phyloP scores from a whole-genome alignment of 2,888 invertebrate genomes.

The Diarsia rubi region DNA sequence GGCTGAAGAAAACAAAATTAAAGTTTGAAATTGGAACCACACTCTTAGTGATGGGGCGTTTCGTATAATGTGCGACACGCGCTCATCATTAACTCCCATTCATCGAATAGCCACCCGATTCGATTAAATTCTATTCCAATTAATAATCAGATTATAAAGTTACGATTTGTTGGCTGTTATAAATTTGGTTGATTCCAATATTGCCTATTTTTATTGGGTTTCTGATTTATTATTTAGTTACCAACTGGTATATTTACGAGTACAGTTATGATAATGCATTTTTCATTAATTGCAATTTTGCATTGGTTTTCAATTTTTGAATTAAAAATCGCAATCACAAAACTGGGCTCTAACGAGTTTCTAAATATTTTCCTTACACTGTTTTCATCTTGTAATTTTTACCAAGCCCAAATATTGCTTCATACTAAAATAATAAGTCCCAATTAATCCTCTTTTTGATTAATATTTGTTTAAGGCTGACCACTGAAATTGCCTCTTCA shows the following conservation, averaged over 20 bases:
- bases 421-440: conserved; percentile 32
- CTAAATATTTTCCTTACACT: not conserved
- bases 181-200: conserved; percentile 80
- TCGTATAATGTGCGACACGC: conserved; percentile 69
- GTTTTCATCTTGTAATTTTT: conserved; percentile 10
- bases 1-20: conserved; percentile 18
- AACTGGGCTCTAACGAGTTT: not conserved
- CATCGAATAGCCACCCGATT: conserved; percentile 72
- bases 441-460: conserved; percentile 37
- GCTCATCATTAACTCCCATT: conserved; percentile 81
- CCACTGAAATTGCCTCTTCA: conserved; percentile 44
- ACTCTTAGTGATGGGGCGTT: conserved; percentile 68
- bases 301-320: conserved; percentile 13
- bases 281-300: conserved; percentile 55
- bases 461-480: conserved; percentile 58
- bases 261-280: conserved; percentile 77
- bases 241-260: conserved; percentile 82
- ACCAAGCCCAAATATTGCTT: conserved; percentile 14
- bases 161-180: conserved; percentile 88
- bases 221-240: conserved; percentile 86
- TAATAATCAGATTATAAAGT: conserved; percentile 85
- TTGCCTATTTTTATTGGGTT: conserved; percentile 70
- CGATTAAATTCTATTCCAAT: conserved; percentile 76
- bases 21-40: conserved; percentile 46
- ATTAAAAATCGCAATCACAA: not conserved